Conservation (phyloP, 2,888 invertebrate genomes). For the Hartigia nigra region DNA sequence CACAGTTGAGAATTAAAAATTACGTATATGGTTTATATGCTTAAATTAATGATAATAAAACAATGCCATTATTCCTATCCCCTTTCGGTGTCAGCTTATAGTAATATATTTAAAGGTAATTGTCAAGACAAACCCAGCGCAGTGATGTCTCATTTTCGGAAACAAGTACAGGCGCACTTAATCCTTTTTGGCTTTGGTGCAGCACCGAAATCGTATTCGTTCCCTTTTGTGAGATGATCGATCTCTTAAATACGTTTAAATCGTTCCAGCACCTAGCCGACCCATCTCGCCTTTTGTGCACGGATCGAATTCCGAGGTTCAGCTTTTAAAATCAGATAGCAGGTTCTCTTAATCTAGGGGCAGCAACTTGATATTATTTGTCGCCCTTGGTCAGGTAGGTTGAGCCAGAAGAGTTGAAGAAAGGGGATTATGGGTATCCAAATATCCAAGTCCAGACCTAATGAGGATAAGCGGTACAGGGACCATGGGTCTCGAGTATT, state of each 20-base stretch:
- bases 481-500: conserved; percentile 10
- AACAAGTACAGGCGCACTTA: neutral
- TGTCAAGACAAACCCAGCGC: neutral
- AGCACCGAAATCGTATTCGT: neutral
- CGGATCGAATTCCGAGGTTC: neutral
- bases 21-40: neutral
- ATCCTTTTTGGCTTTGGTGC: neutral
- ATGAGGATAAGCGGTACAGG: conserved; percentile 45
- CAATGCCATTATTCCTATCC: neutral
- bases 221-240: neutral
- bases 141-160: neutral
- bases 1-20: no score
- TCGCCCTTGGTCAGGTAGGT: conserved; percentile 52
- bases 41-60: no score
- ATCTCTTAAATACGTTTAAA: neutral
- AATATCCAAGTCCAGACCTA: conserved; percentile 58
- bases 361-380: conserved; percentile 57
- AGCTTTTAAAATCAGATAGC: conserved; percentile 24
- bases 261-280: neutral
- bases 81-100: neutral
- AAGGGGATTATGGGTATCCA: conserved; percentile 61
- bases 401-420: conserved; percentile 47
- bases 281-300: neutral
- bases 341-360: conserved; percentile 16
- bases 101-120: neutral